Percentiles rank a stretch among this genome's conserved stretches.
phyloP scores from a whole-genome alignment of 2,797 vertebrate species.

The Limosa lapponica region DNA sequence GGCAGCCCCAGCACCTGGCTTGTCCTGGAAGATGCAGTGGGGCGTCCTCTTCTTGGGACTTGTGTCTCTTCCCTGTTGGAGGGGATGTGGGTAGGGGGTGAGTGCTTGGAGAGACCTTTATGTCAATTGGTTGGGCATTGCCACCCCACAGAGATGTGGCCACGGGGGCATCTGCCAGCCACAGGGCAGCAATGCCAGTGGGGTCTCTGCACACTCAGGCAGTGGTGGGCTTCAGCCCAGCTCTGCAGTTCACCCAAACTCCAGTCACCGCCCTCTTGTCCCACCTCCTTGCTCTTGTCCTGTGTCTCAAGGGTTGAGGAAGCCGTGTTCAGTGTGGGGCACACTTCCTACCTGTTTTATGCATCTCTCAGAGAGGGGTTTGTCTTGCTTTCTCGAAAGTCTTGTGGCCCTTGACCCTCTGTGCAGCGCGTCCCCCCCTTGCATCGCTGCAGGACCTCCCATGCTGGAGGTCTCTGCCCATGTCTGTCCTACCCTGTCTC shows the following conservation, averaged over 20 bases:
- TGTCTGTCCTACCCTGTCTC: background rate
- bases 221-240: background rate
- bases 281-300: background rate
- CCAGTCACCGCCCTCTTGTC: background rate
- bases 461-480: background rate
- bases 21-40: background rate
- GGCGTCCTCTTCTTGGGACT: background rate
- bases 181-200: background rate
- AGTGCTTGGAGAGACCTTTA: background rate
- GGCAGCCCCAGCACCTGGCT: background rate
- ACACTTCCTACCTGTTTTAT: background rate
- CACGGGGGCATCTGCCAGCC: background rate
- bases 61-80: background rate
- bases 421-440: background rate
- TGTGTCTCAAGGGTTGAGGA: background rate
- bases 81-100: background rate
- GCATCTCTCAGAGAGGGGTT: background rate
- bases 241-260: background rate
- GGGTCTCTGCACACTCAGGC: background rate
- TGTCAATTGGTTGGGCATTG: background rate
- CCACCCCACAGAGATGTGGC: background rate
- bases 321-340: background rate
- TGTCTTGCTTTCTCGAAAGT: background rate
- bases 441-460: background rate
- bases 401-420: background rate